Conservation (phyloP, 2,888 invertebrate genomes). For the Dinocampus coccinellae region DNA sequence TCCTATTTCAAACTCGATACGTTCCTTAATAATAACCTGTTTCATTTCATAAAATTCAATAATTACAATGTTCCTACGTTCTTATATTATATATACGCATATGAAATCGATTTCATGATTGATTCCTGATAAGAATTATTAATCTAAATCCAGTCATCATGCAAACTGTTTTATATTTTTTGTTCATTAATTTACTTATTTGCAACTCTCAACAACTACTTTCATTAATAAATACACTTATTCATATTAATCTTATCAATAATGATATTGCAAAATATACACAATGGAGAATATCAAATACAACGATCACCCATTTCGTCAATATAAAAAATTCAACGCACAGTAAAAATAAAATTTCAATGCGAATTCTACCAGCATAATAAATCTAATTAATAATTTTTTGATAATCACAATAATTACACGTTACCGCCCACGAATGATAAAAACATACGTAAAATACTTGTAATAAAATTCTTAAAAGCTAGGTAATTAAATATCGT, state of each 20-base stretch:
- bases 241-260: neutral
- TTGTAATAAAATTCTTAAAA: too few relatives aligned
- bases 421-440: too few relatives aligned
- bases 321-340: too few relatives aligned
- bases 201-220: neutral
- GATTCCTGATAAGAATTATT: neutral
- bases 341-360: too few relatives aligned
- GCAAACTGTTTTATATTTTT: neutral
- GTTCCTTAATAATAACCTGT: neutral
- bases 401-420: too few relatives aligned
- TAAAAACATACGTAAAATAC: too few relatives aligned
- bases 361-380: too few relatives aligned
- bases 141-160: constrained; percentile 2
- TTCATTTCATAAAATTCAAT: constrained; percentile 1
- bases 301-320: too few relatives aligned
- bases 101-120: neutral
- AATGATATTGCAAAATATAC: neutral
- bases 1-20: constrained; percentile 1
- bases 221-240: neutral
- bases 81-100: neutral
- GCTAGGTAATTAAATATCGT: too few relatives aligned
- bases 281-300: neutral
- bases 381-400: too few relatives aligned
- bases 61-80: neutral
- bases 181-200: neutral